A percentile compares a stretch with the other conserved stretches of the same genome.
These are phyloP conservation scores for Psittacula echo DNA, from an alignment of 2,797 vertebrate genomes.

Conservation along the genomic window DNA sequence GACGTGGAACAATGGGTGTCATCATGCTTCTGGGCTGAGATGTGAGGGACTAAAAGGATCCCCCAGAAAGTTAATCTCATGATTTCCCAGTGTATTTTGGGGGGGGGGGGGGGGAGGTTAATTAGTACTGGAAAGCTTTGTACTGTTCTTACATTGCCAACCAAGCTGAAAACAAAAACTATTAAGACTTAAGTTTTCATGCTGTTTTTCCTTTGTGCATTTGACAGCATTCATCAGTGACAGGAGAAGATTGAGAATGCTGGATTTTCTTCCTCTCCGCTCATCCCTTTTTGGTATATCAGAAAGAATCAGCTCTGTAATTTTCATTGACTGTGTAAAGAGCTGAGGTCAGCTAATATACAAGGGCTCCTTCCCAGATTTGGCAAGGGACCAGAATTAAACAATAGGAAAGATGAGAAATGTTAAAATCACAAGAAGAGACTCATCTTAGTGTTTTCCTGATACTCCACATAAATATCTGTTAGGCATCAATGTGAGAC, in stretches of 20 bases:
- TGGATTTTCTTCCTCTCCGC: conserved; percentile 1
- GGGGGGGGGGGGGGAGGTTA: accelerated
- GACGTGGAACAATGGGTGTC: background rate
- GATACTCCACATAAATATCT: background rate
- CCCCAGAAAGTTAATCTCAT: background rate
- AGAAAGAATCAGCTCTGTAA: conserved; percentile 47
- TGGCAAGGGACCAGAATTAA: conserved; percentile 59
- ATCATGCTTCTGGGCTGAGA: background rate
- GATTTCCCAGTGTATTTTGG: background rate
- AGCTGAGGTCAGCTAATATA: conserved; percentile 63
- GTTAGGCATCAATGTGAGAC: background rate
- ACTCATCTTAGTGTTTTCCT: background rate
- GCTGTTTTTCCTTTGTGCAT: background rate
- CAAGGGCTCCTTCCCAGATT: conserved; percentile 44
- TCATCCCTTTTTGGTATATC: background rate
- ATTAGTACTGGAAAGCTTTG: background rate
- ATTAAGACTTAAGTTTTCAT: background rate
- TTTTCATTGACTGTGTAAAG: conserved; percentile 56
- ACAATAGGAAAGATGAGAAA: conserved; percentile 49
- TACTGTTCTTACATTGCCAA: background rate
- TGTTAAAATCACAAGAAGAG: background rate
- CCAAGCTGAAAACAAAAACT: background rate
- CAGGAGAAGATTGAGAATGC: background rate
- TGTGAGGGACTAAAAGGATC: background rate
- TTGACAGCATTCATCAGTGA: background rate